Evolutionary conservation across 2,888 invertebrate species (phyloP).

Genomic region (Dynastes hyllus): DNA sequence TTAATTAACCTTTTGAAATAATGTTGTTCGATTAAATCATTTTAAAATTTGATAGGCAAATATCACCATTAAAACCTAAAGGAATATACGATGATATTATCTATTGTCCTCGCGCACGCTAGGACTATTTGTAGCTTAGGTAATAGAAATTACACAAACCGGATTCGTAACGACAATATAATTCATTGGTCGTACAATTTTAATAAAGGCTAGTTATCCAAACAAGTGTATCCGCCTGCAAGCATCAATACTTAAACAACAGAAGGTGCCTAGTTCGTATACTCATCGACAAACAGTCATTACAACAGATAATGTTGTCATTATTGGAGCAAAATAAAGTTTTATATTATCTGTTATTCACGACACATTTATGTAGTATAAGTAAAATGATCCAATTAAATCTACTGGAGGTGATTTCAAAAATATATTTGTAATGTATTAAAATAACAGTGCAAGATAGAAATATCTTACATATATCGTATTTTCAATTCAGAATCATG

Average conservation of each 20-base stretch:
- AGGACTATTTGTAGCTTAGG: not conserved
- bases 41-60: not conserved
- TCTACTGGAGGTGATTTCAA: no score
- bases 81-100: not conserved
- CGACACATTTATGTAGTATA: no score
- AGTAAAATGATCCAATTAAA: no score
- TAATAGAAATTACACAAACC: slow-evolving; percentile 5
- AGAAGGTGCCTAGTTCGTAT: not conserved
- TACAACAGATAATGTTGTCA: not conserved
- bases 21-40: not conserved
- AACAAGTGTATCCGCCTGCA: not conserved
- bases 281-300: slow-evolving; percentile 2
- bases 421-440: no score
- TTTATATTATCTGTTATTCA: no score
- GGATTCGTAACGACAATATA: not conserved
- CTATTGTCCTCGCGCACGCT: not conserved
- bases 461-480: no score
- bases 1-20: not conserved
- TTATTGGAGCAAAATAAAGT: not conserved
- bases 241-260: slow-evolving; percentile 14
- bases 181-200: slow-evolving; percentile 10
- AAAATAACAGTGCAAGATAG: no score
- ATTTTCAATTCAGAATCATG: no score
- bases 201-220: slow-evolving; percentile 1
- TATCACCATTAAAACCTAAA: not conserved